Conservation (phyloP, 2,888 invertebrate genomes). For the Melolontha melolontha region DNA sequence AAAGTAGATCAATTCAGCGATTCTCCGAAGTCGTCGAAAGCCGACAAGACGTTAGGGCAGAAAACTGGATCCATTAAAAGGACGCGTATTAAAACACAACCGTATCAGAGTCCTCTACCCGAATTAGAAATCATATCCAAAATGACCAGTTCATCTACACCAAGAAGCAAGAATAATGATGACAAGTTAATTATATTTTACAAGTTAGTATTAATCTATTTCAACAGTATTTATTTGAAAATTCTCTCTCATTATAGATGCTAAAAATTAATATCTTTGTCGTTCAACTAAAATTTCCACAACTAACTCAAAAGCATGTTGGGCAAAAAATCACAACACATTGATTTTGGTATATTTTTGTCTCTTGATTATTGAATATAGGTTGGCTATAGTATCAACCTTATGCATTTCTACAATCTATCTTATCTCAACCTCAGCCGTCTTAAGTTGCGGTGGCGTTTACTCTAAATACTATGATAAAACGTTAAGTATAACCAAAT, state of each 20-base stretch:
- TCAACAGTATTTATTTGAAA: neutral
- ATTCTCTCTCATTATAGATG: neutral
- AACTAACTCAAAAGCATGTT: too few species aligned
- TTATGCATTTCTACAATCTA: too few species aligned
- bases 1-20: conserved; percentile 61
- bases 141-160: conserved; percentile 73
- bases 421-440: too few species aligned
- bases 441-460: too few species aligned
- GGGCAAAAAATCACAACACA: too few species aligned
- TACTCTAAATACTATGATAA: too few species aligned
- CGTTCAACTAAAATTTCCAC: too few species aligned
- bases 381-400: too few species aligned
- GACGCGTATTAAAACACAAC: conserved; percentile 76
- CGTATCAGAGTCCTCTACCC: conserved; percentile 86
- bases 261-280: too few species aligned
- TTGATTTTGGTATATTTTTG: too few species aligned
- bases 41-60: conserved; percentile 59
- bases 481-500: too few species aligned
- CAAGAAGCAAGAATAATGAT: conserved; percentile 72
- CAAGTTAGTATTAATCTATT: conserved; percentile 71
- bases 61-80: conserved; percentile 63
- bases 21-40: conserved; percentile 58
- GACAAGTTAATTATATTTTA: conserved; percentile 89
- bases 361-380: too few species aligned
- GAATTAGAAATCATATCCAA: conserved; percentile 83